Conservation (phyloP, 2,113 vertebrate species). For the Promerops cafer region DNA sequence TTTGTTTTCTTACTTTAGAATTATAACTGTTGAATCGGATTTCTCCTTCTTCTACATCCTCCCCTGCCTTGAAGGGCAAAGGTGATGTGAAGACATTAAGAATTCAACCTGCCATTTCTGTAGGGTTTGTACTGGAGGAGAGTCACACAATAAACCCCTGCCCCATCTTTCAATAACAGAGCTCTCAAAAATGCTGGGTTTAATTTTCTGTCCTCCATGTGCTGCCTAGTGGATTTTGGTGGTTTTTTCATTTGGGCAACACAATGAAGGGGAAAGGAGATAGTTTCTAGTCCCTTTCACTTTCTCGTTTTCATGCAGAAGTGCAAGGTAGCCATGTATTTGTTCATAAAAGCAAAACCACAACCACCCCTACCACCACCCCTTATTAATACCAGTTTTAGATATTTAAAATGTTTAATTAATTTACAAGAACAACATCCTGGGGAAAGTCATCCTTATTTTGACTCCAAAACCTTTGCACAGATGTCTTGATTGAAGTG, state of each 20-base stretch:
- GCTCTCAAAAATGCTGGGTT: not conserved
- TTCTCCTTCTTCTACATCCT: not conserved
- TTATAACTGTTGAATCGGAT: not conserved
- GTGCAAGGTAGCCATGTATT: not conserved
- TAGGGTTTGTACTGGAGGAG: not conserved
- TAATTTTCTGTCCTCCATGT: not conserved
- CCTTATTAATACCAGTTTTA: not conserved
- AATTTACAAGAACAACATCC: not conserved
- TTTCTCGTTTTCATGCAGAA: not conserved
- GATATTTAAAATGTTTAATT: not conserved
- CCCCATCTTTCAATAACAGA: not conserved
- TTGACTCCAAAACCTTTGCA: not conserved
- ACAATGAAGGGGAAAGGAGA: rapidly evolving
- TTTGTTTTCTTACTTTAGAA: not conserved
- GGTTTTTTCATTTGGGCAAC: not conserved
- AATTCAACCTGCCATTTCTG: not conserved
- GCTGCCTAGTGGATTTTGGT: not conserved
- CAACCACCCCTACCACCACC: too few relatives aligned
- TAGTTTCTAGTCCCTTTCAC: not conserved
- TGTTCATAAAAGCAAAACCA: not conserved
- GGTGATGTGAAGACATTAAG: not conserved
- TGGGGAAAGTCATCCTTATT: not conserved
- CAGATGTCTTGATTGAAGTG: not conserved
- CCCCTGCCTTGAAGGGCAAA: not conserved
- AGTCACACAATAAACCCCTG: not conserved